phyloP scores from a whole-genome alignment of 2,113 vertebrate species.

The Semnornis frantzii region DNA sequence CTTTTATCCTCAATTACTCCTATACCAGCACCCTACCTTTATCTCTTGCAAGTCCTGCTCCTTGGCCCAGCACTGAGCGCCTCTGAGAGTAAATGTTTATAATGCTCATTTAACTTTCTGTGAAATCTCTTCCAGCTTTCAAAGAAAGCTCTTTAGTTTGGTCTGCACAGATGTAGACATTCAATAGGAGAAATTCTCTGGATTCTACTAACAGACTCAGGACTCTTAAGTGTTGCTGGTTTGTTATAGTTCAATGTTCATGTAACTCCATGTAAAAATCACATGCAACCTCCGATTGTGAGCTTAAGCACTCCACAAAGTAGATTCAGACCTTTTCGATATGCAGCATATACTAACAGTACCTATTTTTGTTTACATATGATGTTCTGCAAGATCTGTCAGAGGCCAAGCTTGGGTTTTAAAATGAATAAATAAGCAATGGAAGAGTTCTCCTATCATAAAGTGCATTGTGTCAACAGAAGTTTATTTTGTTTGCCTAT shows the following conservation, averaged over 20 bases:
- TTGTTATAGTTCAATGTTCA: not conserved
- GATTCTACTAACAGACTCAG: conserved; percentile 11
- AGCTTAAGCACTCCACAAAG: not conserved
- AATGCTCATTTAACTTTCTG: not conserved
- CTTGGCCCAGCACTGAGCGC: not conserved
- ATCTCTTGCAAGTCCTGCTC: not conserved
- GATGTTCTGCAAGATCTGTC: not conserved
- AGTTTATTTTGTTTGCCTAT: conserved; percentile 28
- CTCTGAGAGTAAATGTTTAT: conserved; percentile 41
- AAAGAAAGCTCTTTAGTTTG: conserved; percentile 42
- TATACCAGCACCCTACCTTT: not conserved
- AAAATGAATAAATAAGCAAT: conserved; percentile 22
- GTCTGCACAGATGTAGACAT: conserved; percentile 12
- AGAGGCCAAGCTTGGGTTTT: conserved; percentile 40
- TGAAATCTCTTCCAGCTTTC: conserved; percentile 33
- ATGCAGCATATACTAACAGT: not conserved
- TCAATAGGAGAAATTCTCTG: not conserved
- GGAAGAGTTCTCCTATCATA: not conserved
- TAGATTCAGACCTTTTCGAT: not conserved
- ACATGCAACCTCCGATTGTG: not conserved
- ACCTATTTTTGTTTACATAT: not conserved
- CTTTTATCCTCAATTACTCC: not conserved
- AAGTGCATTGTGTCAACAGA: conserved; percentile 48
- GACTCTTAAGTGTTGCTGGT: not conserved
- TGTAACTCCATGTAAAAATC: not conserved